Percentiles rank a stretch among this genome's conserved stretches.
These are phyloP conservation scores for Sinella curviseta DNA, from an alignment of 1,140 invertebrate genomes.

Conservation along the genomic window DNA sequence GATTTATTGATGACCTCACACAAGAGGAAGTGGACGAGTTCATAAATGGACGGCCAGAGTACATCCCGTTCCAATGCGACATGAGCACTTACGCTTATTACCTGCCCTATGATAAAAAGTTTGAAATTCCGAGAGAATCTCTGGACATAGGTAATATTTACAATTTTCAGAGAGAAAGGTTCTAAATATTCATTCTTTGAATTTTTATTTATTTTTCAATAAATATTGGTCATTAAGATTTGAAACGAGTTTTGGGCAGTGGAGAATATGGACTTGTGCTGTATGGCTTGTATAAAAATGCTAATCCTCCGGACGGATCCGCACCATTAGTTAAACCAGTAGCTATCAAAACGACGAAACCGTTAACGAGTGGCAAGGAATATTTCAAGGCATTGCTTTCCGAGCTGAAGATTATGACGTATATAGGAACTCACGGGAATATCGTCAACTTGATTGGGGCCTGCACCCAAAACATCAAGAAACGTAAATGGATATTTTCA, in stretches of 20 bases:
- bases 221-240: neutral
- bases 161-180: too few relatives aligned
- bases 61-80: conserved; percentile 30
- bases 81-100: conserved; percentile 36
- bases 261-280: conserved; percentile 16
- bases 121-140: conserved; percentile 30
- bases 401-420: conserved; percentile 26
- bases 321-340: conserved; percentile 9
- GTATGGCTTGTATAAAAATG: conserved; percentile 15
- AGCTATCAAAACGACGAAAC: conserved; percentile 32
- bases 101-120: conserved; percentile 30
- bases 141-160: conserved; percentile 24
- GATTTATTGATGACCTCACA: neutral
- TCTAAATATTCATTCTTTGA: too few relatives aligned
- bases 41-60: conserved; percentile 28
- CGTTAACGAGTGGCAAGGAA: conserved; percentile 4
- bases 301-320: neutral
- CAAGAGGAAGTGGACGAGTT: conserved; percentile 31
- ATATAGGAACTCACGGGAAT: neutral
- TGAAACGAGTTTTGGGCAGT: neutral
- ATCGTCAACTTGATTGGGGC: conserved; percentile 25
- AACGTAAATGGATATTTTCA: neutral
- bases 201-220: too few relatives aligned
- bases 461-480: conserved; percentile 3
- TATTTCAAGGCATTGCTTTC: conserved; percentile 16